These are phyloP conservation scores for Valencia hispanica DNA, from an alignment of 2,797 vertebrate species.

Conservation along the genomic window DNA sequence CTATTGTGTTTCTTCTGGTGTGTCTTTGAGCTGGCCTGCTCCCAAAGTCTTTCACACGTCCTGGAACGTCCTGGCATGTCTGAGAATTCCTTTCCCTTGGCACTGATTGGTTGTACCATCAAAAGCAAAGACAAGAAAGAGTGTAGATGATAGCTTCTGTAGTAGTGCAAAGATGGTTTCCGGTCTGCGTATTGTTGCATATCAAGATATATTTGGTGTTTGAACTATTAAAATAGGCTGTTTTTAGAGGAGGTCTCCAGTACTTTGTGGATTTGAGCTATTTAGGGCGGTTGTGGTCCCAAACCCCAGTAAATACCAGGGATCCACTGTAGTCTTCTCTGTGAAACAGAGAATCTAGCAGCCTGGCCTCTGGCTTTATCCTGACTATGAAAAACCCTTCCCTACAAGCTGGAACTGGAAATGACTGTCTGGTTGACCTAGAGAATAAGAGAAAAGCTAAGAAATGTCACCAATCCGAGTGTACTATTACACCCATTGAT, in stretches of 20 bases:
- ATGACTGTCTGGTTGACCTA: not conserved
- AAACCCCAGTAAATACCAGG: not conserved
- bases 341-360: not conserved
- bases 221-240: not conserved
- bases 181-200: not conserved
- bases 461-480: not conserved
- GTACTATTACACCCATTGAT: not conserved
- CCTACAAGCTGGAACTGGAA: not conserved
- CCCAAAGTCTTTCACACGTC: too few relatives aligned
- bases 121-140: not conserved
- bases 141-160: not conserved
- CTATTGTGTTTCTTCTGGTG: too few relatives aligned
- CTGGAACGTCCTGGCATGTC: too few relatives aligned
- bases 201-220: not conserved
- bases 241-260: not conserved
- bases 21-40: too few relatives aligned
- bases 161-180: not conserved
- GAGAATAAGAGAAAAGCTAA: not conserved
- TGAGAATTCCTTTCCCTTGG: not conserved
- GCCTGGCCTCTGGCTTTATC: not conserved
- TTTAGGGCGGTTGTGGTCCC: not conserved
- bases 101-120: not conserved
- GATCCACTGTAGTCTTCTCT: not conserved
- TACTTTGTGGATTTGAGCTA: not conserved
- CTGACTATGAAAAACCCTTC: not conserved